Base-by-base conservation (phyloP, 2,113 vertebrate species). In the Callospermophilus lateralis region DNA sequence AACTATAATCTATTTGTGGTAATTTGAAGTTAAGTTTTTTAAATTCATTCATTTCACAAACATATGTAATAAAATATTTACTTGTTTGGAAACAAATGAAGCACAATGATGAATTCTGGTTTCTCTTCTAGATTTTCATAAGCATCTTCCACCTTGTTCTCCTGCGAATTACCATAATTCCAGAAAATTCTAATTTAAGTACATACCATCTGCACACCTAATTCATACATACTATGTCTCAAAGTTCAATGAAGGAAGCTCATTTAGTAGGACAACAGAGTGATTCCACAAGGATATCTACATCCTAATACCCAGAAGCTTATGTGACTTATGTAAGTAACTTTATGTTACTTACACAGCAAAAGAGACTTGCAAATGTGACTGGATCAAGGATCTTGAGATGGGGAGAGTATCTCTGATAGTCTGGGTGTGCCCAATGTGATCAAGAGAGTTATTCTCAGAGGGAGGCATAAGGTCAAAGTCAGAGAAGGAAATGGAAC, bases 61-160 rank as follows among this genome's bases (percentile, higher is more conserved):
- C 7, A 42, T 10, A 65, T 68, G 16, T 72, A 93, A 45, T 81
- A 63, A 74, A 87, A 70, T 61, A 79, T 90, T 94, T 63, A 28
- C 16, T 73, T 89, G 26, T 84, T 93, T 81, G 4, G 63, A 88
- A 88, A 74, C 61, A 93, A 78, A 68, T 93, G 11, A 83, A 93
- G 70, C 11, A 51, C 8, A 93, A 68, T 79, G 34, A 28, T 80
- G 26, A 63, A 11, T 48, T 74, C 5, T 84, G 4, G 22, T 55
- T 76, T 77, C 39, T 22, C 51, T 12, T 20, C 24, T 30, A 77
- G 4, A 42, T 86, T 85, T 20, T 90, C 53, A 68, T 72, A 84
- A 67, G 63, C 0, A 20, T 73, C 11, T 93, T 15, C 16, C 6
- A 77, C 9, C 20, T 70, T 45, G 11, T 80, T 26, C 16, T 34